Conservation (phyloP, 53 echinoderm and acorn worm genomes). For the Pentamera pediparva region DNA sequence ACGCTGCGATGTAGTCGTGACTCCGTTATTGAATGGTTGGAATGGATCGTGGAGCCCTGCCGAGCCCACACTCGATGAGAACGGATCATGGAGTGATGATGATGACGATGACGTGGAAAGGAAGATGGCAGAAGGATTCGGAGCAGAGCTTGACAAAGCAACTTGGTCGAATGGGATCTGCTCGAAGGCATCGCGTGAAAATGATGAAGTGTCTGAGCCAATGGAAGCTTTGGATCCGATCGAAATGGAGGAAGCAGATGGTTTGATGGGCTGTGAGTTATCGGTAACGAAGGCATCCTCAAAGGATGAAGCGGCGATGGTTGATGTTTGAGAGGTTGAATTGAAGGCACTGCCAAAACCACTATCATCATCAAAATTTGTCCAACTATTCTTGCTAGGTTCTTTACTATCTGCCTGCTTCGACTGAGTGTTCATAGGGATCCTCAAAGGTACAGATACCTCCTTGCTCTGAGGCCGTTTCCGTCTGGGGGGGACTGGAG, state of each 20-base stretch:
- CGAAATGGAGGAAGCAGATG: constrained; percentile 23
- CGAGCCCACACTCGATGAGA: not conserved
- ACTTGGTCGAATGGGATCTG: constrained; percentile 23
- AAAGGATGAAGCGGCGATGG: not conserved
- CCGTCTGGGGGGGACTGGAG: not conserved
- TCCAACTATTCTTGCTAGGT: not conserved
- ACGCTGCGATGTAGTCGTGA: constrained; percentile 22
- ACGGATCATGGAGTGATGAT: not conserved
- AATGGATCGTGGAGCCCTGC: not conserved
- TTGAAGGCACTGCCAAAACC: not conserved
- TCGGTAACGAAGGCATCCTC: constrained; percentile 7
- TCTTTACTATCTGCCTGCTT: not conserved
- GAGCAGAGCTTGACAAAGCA: constrained; percentile 5
- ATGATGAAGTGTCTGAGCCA: too few species aligned
- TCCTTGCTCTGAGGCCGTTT: not conserved
- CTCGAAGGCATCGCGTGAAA: constrained; percentile 7
- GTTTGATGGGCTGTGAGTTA: not conserved
- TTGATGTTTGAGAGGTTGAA: not conserved
- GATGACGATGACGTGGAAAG: not conserved
- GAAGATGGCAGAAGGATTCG: not conserved
- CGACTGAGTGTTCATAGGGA: not conserved
- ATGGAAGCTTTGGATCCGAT: not conserved
- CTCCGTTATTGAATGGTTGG: not conserved
- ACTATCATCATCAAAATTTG: constrained; percentile 17
- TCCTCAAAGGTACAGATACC: not conserved